Evolutionary conservation across 2,888 invertebrate species (phyloP), one percentile per base, ranked within the genome.

Genomic region (Pyrrhia umbra): DNA sequence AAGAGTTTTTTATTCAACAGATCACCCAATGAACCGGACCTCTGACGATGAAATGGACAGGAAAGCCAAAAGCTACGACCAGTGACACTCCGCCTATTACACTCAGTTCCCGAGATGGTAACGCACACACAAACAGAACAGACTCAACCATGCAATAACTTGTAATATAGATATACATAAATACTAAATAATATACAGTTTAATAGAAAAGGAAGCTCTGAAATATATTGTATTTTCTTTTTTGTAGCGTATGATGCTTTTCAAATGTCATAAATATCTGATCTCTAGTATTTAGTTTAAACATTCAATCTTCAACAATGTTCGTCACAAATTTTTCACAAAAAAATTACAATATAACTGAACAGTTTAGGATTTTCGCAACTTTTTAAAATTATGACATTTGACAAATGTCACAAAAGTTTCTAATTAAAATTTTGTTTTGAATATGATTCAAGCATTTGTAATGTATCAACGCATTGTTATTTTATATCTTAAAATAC

Each of bases 31-130:
- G 91, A 95, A 95, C 80, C 90, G 95, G 6, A 85, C 91, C 0
- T 88, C 92, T 0, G 95, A 95, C 30, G 95, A 95, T 21, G 95
- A 95, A 0, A 86, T 94, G 87, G 95, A 95, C 62, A 84, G 95
- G n/a, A 95, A 95, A 69, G 81, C 93, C 27, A 93, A 94, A 55
- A 90, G 90, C 72, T 94, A 92, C 82, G 95, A 95, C 5, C 93
- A 94, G 90, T 92, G 93, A 92, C 90, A 84, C 9, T 66, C 64
- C 42, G 51, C 49, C 62, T 30, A 39, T 27, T n/a, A 66, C 37
- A 15, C 16, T 1, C 25, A 21, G 58, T 77, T 65, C 55, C 63
- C 69, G 69, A 75, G 65, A 68, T 87, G 83, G 80, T 82, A 80
- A 79, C 65, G 34, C 51, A 79, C 70, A 69, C 27, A 75, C 57